phyloP scores from a whole-genome alignment of 1,140 invertebrate species.

The Teleogryllus occipitalis region DNA sequence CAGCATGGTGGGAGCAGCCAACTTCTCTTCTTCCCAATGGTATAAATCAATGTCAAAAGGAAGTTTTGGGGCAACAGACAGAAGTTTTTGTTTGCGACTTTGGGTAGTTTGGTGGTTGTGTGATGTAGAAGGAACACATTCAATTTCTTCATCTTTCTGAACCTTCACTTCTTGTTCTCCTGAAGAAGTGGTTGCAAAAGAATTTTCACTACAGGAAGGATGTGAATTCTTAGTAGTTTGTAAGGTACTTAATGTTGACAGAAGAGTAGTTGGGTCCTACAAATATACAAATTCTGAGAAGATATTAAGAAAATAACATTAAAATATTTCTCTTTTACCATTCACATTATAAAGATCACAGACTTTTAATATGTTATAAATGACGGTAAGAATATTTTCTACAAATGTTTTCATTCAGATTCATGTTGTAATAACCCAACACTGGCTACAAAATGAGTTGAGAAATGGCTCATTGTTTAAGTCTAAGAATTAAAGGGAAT shows the following conservation, averaged over 20 bases:
- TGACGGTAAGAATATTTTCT: too few species aligned
- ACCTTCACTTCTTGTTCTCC: not conserved
- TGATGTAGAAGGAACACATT: not conserved
- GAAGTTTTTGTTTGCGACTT: conserved; percentile 32
- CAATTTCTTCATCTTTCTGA: not conserved
- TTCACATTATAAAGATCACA: too few species aligned
- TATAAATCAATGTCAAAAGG: conserved; percentile 42
- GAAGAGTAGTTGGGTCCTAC: not conserved
- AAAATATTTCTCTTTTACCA: too few species aligned
- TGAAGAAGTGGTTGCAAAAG: not conserved
- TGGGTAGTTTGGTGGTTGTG: too few species aligned
- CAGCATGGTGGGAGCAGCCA: conserved; percentile 33
- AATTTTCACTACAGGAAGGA: not conserved
- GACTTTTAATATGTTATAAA: too few species aligned
- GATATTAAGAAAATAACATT: too few species aligned
- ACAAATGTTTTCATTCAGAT: too few species aligned
- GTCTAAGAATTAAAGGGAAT: too few species aligned
- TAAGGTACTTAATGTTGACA: not conserved
- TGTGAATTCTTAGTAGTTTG: not conserved
- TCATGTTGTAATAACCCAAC: too few species aligned
- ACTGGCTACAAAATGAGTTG: too few species aligned
- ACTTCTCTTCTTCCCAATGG: conserved; percentile 41
- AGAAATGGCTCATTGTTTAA: too few species aligned
- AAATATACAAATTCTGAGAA: not conserved
- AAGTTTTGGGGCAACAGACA: conserved; percentile 37